Evolutionary conservation across 2,888 invertebrate species (phyloP), one percentile per base, ranked within the genome.

Genomic region (Eupithecia centaureata): DNA sequence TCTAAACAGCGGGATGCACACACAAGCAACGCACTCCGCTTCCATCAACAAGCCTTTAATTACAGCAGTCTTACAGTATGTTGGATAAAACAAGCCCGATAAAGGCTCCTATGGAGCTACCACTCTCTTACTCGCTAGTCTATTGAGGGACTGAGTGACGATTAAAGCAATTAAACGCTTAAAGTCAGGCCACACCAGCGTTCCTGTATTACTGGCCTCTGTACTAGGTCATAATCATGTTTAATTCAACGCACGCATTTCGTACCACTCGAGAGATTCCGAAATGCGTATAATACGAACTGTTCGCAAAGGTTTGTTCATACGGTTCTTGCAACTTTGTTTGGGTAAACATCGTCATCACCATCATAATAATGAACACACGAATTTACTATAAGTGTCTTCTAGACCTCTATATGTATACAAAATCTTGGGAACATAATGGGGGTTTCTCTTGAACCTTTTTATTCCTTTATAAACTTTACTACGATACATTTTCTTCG

Each of bases 151-250:
- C 18, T 51, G 22, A 22, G 22, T 8, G 18, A 1, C 18, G 22
- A 12, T 22, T 10, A 54, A 13, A 27, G 15, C 15, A 59, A n/a
- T 66, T 71, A n/a, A 4, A 5, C 65, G 69, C 72, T 70, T 12
- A 7, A 38, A 63, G 33, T 13, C 32, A 27, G 22, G 15, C 65
- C 28, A 18, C 51, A 54, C 64, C 63, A 52, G 25, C 0, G 61
- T 68, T 33, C 67, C 52, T 66, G 35, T 38, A 51, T 52, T 68
- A 68, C 63, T 75, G 72, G 75, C 5, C 77, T 73, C 63, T 69
- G 42, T 65, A 76, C 73, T 76, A 71, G 80, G 77, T 73, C 77
- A 73, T 70, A 66, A 65, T 61, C 57, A 81, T 82, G 80, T 79
- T 75, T 82, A 75, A 82, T 82, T 80, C 82, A 82, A 67, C 56